A percentile compares a stretch with the other conserved stretches of the same genome.
Conservation (phyloP, 2,113 vertebrate genomes). For the Takifugu flavidus region DNA sequence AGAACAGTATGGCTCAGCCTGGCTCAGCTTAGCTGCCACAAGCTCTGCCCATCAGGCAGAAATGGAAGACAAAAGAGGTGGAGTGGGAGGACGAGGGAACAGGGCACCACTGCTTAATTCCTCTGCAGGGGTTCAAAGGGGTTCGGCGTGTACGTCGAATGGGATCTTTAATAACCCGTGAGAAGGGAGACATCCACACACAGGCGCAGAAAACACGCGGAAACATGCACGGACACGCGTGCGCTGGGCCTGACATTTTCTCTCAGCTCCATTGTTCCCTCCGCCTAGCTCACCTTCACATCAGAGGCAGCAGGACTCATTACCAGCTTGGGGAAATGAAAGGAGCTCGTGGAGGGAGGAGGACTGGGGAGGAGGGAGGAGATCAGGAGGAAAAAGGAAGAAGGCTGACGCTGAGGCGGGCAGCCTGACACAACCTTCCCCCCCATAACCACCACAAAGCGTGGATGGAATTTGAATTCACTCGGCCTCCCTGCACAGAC, state of each 20-base stretch:
- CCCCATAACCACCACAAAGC: neutral
- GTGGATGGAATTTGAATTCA: neutral
- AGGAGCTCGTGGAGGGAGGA: slow-evolving; percentile 58
- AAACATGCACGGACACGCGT: slow-evolving; percentile 3
- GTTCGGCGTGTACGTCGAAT: slow-evolving; percentile 38
- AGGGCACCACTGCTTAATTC: slow-evolving; percentile 66
- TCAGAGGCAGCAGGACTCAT: slow-evolving; percentile 74
- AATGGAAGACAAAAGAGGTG: slow-evolving; percentile 64
- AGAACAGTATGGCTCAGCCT: slow-evolving; percentile 25
- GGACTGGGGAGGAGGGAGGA: slow-evolving; percentile 26
- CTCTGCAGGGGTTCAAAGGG: slow-evolving; percentile 71
- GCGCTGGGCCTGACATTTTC: slow-evolving; percentile 68
- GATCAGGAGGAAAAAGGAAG: slow-evolving; percentile 49
- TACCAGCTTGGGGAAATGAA: slow-evolving; percentile 69
- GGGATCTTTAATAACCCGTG: slow-evolving; percentile 65
- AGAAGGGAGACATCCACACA: slow-evolving; percentile 36
- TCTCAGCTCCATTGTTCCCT: slow-evolving; percentile 70
- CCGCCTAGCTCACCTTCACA: slow-evolving; percentile 73
- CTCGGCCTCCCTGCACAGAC: slow-evolving; percentile 5
- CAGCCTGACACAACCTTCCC: slow-evolving; percentile 27
- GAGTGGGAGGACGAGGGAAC: slow-evolving; percentile 66
- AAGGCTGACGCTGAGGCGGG: slow-evolving; percentile 42
- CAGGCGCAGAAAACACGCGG: slow-evolving; percentile 7
- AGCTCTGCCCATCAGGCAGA: slow-evolving; percentile 41
- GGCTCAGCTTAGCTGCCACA: slow-evolving; percentile 41